Conservation (phyloP, 2,113 vertebrate species). For the Microtus ochrogaster region DNA sequence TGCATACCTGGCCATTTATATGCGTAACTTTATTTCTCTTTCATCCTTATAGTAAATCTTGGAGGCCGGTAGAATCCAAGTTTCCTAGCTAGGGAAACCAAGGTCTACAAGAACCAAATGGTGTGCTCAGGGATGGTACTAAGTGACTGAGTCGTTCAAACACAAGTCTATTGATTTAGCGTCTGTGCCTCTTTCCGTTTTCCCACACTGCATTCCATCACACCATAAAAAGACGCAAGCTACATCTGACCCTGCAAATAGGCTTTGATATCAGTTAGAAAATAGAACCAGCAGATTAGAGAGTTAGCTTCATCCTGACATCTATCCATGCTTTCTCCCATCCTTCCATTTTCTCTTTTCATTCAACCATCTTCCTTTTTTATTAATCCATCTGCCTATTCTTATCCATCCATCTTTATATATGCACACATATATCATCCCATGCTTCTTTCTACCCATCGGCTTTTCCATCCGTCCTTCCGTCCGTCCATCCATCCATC, state of each 20-base stretch:
- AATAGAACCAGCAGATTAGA: neutral
- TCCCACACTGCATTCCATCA: neutral
- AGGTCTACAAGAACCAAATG: neutral
- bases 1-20: neutral
- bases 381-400: neutral
- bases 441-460: neutral
- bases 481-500: neutral
- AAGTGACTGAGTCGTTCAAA: neutral
- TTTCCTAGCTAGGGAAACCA: conserved; percentile 3
- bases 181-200: neutral
- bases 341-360: neutral
- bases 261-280: neutral
- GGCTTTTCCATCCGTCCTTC: neutral
- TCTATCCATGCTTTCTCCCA: neutral
- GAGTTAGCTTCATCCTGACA: neutral
- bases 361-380: neutral
- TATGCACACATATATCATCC: too few relatives aligned
- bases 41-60: neutral
- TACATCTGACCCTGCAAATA: neutral
- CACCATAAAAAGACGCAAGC: neutral
- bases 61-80: neutral
- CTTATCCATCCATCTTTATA: neutral
- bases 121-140: neutral
- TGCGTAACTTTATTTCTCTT: neutral
- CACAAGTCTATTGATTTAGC: neutral